A percentile compares a stretch with the other conserved stretches of the same genome.
phyloP scores from a whole-genome alignment of 1,140 invertebrate genomes.

The Atta colombica region DNA sequence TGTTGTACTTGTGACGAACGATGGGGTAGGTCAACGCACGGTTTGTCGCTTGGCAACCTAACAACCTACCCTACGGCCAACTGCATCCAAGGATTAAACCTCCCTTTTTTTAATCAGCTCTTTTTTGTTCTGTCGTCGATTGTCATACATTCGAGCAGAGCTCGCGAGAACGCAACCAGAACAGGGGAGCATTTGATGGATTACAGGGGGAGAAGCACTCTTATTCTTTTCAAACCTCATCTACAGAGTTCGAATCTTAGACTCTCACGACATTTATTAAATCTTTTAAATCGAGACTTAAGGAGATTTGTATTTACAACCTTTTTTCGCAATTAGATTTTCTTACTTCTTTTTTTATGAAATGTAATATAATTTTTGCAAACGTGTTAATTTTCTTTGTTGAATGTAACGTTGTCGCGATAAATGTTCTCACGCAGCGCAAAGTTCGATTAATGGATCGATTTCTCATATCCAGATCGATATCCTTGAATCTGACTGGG shows the following conservation, averaged over 20 bases:
- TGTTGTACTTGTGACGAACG: constrained; percentile 60
- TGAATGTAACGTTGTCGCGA: neutral
- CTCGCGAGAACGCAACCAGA: constrained; percentile 44
- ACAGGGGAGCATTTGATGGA: constrained; percentile 61
- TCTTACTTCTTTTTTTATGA: neutral
- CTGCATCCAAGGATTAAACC: constrained; percentile 75
- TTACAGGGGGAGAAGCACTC: neutral
- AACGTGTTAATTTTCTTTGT: neutral
- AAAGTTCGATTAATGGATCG: neutral
- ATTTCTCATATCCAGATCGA: neutral
- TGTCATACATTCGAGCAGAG: constrained; percentile 71
- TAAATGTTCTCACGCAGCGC: neutral
- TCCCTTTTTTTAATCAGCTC: constrained; percentile 76
- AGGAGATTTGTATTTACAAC: neutral
- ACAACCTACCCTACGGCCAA: constrained; percentile 79
- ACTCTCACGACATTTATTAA: neutral
- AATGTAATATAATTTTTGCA: neutral
- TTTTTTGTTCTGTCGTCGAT: constrained; percentile 78
- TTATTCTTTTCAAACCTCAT: neutral
- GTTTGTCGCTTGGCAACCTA: constrained; percentile 84
- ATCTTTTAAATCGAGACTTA: neutral
- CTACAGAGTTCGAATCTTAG: neutral
- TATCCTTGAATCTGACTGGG: constrained; percentile 48
- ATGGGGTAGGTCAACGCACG: constrained; percentile 80
- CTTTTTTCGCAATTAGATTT: neutral